Evolutionary conservation across 1,140 invertebrate genomes (phyloP).

Genomic region (Drosophila oshimai): DNA sequence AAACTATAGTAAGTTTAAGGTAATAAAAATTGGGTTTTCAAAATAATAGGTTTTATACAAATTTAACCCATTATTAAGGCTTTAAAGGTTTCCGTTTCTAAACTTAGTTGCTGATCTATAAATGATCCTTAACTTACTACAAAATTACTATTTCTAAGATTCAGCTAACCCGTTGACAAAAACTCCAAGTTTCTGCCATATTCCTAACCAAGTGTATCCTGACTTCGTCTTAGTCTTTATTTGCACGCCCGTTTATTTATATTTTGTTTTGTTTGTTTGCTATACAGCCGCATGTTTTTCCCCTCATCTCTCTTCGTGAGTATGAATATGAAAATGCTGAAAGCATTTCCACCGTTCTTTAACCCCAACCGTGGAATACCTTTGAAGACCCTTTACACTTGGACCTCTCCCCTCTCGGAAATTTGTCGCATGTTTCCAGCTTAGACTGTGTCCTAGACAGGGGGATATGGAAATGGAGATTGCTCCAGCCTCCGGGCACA

Average conservation of each 20-base stretch:
- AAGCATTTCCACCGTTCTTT: slow-evolving; percentile 76
- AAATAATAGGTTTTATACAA: too few species aligned
- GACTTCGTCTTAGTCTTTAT: slow-evolving; percentile 3
- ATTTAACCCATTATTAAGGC: too few species aligned
- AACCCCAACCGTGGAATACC: slow-evolving; percentile 57
- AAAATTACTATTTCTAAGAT: too few species aligned
- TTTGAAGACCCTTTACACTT: slow-evolving; percentile 38
- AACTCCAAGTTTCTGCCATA: too few species aligned
- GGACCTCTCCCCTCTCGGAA: neutral
- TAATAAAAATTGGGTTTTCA: too few species aligned
- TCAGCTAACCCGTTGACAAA: too few species aligned
- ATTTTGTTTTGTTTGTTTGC: slow-evolving; percentile 44
- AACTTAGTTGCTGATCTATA: too few species aligned
- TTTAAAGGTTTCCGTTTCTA: too few species aligned
- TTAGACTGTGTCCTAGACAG: slow-evolving; percentile 10
- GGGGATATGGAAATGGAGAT: neutral
- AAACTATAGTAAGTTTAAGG: too few species aligned
- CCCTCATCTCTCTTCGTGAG: neutral
- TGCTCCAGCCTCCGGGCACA: neutral
- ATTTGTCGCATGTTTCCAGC: slow-evolving; percentile 35
- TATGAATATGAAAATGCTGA: slow-evolving; percentile 67
- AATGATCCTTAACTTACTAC: too few species aligned
- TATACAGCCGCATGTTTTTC: slow-evolving; percentile 9
- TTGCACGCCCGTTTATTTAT: slow-evolving; percentile 45
- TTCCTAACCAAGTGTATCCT: slow-evolving; percentile 16